Evolutionary conservation across 1,140 invertebrate genomes (phyloP).

Genomic region (Drosophila seguyi): DNA sequence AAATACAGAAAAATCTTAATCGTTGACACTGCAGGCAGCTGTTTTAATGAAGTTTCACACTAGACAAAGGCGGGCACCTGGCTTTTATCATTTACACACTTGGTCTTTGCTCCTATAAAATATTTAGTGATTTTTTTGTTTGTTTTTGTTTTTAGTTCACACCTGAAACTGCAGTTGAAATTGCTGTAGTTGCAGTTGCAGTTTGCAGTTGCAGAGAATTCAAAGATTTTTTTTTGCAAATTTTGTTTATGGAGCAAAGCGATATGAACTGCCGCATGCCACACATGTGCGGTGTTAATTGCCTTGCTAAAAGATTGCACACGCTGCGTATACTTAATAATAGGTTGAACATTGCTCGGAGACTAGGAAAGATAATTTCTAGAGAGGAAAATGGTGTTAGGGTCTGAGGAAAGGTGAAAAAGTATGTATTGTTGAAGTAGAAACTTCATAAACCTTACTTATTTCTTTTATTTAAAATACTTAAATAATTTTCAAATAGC

Average conservation of each 20-base stretch:
- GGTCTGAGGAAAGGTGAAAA: not conserved
- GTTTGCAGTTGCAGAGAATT: slow-evolving; percentile 37
- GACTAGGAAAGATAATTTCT: not conserved
- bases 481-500: too few species aligned
- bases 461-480: too few species aligned
- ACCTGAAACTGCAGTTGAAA: slow-evolving; percentile 54
- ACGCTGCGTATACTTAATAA: slow-evolving; percentile 65
- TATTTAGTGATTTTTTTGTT: slow-evolving; percentile 34
- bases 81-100: slow-evolving; percentile 43
- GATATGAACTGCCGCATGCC: slow-evolving; percentile 27
- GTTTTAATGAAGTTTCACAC: slow-evolving; percentile 34
- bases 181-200: slow-evolving; percentile 7
- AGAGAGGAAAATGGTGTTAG: not conserved
- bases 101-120: slow-evolving; percentile 26
- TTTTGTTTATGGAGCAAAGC: slow-evolving; percentile 55
- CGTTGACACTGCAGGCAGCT: slow-evolving; percentile 39
- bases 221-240: slow-evolving; percentile 25
- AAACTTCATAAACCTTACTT: too few species aligned
- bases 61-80: slow-evolving; percentile 41
- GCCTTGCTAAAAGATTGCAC: slow-evolving; percentile 41
- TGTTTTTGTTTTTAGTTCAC: slow-evolving; percentile 31
- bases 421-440: too few species aligned
- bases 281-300: slow-evolving; percentile 48
- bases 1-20: slow-evolving; percentile 27
- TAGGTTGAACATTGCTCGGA: not conserved